Evolutionary conservation across 1,140 invertebrate genomes (phyloP).

Genomic region (Drosophila persimilis): DNA sequence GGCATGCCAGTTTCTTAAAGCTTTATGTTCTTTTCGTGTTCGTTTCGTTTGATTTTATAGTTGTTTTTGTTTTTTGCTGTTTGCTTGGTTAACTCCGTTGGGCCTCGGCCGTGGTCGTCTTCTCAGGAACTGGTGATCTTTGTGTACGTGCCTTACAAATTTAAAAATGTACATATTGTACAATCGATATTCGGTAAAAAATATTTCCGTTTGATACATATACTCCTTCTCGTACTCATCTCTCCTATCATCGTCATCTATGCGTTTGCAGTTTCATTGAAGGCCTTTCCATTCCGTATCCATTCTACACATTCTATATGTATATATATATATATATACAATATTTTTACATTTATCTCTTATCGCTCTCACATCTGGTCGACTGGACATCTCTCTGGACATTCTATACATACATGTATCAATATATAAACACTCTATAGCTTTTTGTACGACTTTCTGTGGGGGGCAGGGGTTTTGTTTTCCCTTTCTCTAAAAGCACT

Average conservation of each 20-base stretch:
- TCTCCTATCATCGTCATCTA: neutral
- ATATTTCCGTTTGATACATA: constrained; percentile 24
- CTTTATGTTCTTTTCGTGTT: constrained; percentile 55
- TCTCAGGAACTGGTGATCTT: constrained; percentile 67
- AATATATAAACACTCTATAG: constrained; percentile 37
- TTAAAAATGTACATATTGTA: constrained; percentile 47
- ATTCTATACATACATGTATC: constrained; percentile 33
- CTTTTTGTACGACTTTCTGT: constrained; percentile 50
- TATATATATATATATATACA: constrained; percentile 17
- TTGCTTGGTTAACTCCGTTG: constrained; percentile 43
- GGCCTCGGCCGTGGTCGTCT: constrained; percentile 35
- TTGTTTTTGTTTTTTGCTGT: constrained; percentile 17
- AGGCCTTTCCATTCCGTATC: constrained; percentile 3
- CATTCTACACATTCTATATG: constrained; percentile 27
- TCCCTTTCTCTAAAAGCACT: constrained; percentile 73
- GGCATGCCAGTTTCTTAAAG: constrained; percentile 57
- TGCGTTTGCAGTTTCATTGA: neutral
- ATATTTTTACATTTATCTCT: constrained; percentile 20
- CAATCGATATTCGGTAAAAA: constrained; percentile 52
- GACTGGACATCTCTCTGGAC: constrained; percentile 13
- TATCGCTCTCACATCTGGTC: neutral
- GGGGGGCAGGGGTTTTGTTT: constrained; percentile 20
- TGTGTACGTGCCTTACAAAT: constrained; percentile 50
- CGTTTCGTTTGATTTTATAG: constrained; percentile 33
- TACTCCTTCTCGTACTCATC: constrained; percentile 12